Conservation (phyloP, 2,888 invertebrate genomes). For the Aspidapion aeneum region DNA sequence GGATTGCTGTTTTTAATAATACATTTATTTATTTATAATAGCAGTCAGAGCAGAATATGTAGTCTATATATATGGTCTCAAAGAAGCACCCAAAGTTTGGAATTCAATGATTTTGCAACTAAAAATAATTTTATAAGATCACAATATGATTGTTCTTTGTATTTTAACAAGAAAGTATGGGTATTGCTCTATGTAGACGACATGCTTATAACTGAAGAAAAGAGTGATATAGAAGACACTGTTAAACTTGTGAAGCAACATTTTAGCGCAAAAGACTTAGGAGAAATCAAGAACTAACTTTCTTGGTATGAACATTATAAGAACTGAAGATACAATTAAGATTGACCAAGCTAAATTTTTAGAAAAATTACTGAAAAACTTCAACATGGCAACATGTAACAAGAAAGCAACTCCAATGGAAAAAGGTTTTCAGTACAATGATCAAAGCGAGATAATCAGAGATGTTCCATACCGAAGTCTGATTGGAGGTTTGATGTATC, state of each 20-base stretch:
- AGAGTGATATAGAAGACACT: too few relatives aligned
- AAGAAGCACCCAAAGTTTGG: slow-evolving; percentile 22
- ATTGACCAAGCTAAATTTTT: slow-evolving; percentile 19
- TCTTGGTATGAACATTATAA: too few relatives aligned
- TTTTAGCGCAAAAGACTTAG: too few relatives aligned
- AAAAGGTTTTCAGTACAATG: slow-evolving; percentile 21
- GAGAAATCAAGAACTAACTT: too few relatives aligned
- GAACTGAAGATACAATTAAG: slow-evolving; percentile 17
- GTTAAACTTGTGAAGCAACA: too few relatives aligned
- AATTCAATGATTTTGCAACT: slow-evolving; percentile 21
- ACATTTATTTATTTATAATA: too few relatives aligned
- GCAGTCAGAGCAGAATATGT: too few relatives aligned
- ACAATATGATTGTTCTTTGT: slow-evolving; percentile 17
- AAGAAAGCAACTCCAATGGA: slow-evolving; percentile 17
- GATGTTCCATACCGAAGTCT: slow-evolving; percentile 16
- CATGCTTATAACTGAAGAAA: too few relatives aligned
- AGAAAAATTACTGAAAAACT: slow-evolving; percentile 20
- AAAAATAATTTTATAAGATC: slow-evolving; percentile 19
- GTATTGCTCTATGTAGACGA: slow-evolving; percentile 27
- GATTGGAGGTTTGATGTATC: too few relatives aligned
- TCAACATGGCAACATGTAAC: slow-evolving; percentile 19
- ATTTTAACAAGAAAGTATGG: slow-evolving; percentile 13
- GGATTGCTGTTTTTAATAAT: too few relatives aligned
- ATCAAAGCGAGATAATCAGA: slow-evolving; percentile 2
- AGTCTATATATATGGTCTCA: too few relatives aligned